A percentile compares a stretch with the other conserved stretches of the same genome.
Evolutionary conservation across 2,113 vertebrate genomes (phyloP).

Genomic region (Plotosus lineatus): DNA sequence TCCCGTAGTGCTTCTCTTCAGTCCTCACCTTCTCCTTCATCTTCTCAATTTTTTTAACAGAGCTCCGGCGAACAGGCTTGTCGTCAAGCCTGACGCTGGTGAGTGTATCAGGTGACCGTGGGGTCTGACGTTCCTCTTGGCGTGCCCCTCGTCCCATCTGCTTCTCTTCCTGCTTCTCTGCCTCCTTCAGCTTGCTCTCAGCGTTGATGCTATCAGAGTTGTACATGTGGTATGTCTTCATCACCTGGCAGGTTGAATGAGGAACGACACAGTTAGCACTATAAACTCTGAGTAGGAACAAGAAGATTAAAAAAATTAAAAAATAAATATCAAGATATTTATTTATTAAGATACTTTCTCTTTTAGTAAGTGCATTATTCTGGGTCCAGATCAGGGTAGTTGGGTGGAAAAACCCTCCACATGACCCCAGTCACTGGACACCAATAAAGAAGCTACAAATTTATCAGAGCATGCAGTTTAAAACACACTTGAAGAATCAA

Average conservation of each 20-base stretch:
- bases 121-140: conserved; percentile 90
- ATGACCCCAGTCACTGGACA: background rate
- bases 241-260: conserved; percentile 77
- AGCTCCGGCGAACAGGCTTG: conserved; percentile 91
- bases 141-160: conserved; percentile 92
- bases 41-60: conserved; percentile 97
- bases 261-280: background rate
- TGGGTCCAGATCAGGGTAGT: background rate
- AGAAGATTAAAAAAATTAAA: background rate
- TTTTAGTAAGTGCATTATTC: background rate
- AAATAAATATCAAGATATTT: background rate
- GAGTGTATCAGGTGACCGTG: conserved; percentile 90
- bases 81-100: conserved; percentile 87
- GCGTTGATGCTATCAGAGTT: conserved; percentile 97
- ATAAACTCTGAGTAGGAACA: background rate
- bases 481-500: background rate
- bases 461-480: background rate
- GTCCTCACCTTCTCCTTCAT: conserved; percentile 96
- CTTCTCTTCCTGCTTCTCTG: conserved; percentile 98
- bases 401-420: background rate
- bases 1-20: background rate
- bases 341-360: background rate
- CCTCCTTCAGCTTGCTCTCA: conserved; percentile 97
- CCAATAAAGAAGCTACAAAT: too few species aligned
- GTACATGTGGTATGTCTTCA: conserved; percentile 99